Evolutionary conservation across 2,797 vertebrate genomes (phyloP).

Genomic region (Pseudochirops cupreus): DNA sequence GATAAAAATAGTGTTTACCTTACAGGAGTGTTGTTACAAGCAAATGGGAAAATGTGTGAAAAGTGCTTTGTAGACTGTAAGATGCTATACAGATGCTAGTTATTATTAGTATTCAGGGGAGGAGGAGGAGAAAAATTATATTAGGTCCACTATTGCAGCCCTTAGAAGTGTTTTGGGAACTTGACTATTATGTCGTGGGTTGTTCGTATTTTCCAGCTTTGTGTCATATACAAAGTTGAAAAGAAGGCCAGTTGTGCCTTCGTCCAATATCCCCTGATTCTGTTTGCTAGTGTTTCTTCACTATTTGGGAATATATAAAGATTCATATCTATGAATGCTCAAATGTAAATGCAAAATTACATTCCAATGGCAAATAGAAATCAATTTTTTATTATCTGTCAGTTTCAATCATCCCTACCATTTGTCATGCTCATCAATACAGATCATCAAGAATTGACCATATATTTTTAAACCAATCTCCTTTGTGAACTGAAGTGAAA

Average conservation of each 20-base stretch:
- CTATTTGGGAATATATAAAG: slow-evolving; percentile 8
- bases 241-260: not conserved
- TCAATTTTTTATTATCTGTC: not conserved
- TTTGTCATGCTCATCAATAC: not conserved
- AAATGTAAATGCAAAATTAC: slow-evolving; percentile 25
- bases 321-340: not conserved
- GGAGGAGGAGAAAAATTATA: not conserved
- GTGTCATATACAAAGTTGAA: not conserved
- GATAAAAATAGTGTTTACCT: not conserved
- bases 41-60: not conserved
- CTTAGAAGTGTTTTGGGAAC: not conserved
- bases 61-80: not conserved
- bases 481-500: slow-evolving; percentile 48
- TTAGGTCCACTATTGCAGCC: not conserved
- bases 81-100: not conserved
- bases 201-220: too few relatives aligned
- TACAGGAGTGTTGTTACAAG: not conserved
- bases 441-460: slow-evolving; percentile 12
- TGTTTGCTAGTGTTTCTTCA: not conserved
- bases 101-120: not conserved
- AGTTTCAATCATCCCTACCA: not conserved
- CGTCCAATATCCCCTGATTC: not conserved
- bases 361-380: not conserved
- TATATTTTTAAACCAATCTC: slow-evolving; percentile 17
- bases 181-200: not conserved